These are phyloP conservation scores for Platichthys flesus DNA, from an alignment of 2,113 vertebrate species.

Conservation along the genomic window DNA sequence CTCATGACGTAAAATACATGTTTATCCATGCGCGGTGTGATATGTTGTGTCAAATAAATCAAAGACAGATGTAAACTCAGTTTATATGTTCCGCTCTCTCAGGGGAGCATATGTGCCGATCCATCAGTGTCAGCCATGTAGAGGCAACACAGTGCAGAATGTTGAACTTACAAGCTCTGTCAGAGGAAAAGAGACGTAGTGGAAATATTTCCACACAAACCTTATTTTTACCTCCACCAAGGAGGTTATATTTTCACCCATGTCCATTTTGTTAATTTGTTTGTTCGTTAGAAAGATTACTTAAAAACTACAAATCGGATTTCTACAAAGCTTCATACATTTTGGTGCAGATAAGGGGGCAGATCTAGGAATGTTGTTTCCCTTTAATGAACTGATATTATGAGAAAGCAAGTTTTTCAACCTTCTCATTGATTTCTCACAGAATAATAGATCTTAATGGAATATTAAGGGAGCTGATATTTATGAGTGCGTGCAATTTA, in stretches of 20 bases:
- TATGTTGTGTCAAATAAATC: slow-evolving; percentile 21
- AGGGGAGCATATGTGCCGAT: slow-evolving; percentile 2
- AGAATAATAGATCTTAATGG: too few relatives aligned
- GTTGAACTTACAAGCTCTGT: neutral
- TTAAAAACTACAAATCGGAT: neutral
- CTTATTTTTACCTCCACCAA: too few relatives aligned
- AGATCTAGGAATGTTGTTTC: too few relatives aligned
- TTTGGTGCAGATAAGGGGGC: neutral
- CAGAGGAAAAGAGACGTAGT: neutral
- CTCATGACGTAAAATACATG: neutral
- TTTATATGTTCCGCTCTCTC: slow-evolving; percentile 10
- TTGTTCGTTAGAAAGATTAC: neutral
- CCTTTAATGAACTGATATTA: too few relatives aligned
- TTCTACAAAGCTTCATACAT: neutral
- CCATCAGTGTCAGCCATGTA: slow-evolving; percentile 1
- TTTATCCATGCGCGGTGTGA: neutral
- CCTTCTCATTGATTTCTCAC: too few relatives aligned
- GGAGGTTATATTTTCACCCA: too few relatives aligned
- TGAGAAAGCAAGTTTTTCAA: too few relatives aligned
- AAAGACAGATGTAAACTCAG: slow-evolving; percentile 20
- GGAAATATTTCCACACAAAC: slow-evolving; percentile 3
- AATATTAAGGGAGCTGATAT: too few relatives aligned
- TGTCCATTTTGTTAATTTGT: too few relatives aligned
- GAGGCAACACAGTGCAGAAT: neutral
- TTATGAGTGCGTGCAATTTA: too few relatives aligned